Percentiles rank a stretch among this genome's conserved stretches.
Conservation (phyloP, 2,888 invertebrate genomes). For the Eupithecia subfuscata region DNA sequence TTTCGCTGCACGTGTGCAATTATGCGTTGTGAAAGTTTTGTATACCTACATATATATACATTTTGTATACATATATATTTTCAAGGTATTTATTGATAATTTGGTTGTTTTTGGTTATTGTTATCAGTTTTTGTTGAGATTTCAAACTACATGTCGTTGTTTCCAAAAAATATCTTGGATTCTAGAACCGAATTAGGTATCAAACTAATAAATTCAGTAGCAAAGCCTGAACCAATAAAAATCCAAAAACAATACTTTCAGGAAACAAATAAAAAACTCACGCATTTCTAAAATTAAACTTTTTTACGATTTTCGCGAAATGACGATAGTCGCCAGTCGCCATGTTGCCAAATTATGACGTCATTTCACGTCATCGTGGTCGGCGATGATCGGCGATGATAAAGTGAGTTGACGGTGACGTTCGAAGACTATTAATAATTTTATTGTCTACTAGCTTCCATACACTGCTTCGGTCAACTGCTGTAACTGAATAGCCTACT, state of each 20-base stretch:
- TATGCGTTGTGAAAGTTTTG: too few species aligned
- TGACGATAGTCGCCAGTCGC: conserved; percentile 7
- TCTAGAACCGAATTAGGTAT: neutral
- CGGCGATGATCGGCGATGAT: neutral
- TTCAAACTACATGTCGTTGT: too few species aligned
- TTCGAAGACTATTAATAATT: neutral
- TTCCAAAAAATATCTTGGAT: neutral
- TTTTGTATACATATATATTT: too few species aligned
- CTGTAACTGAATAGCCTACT: too few species aligned
- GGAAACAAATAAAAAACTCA: neutral
- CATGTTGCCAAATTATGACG: conserved; percentile 19
- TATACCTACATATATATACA: too few species aligned
- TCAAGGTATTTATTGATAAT: too few species aligned
- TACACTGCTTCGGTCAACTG: too few species aligned
- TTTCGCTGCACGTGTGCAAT: too few species aligned
- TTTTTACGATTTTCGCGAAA: conserved; percentile 22
- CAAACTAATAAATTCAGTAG: neutral
- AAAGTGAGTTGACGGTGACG: neutral
- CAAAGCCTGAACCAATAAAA: neutral
- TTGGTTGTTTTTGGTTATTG: too few species aligned
- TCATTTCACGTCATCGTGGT: neutral
- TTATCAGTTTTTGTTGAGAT: too few species aligned
- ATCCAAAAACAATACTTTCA: conserved; percentile 8
- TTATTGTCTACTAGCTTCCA: too few species aligned
- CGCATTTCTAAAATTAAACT: conserved; percentile 14